These are phyloP conservation scores for Volucella inanis DNA, from an alignment of 2,888 invertebrate species.

Conservation along the genomic window DNA sequence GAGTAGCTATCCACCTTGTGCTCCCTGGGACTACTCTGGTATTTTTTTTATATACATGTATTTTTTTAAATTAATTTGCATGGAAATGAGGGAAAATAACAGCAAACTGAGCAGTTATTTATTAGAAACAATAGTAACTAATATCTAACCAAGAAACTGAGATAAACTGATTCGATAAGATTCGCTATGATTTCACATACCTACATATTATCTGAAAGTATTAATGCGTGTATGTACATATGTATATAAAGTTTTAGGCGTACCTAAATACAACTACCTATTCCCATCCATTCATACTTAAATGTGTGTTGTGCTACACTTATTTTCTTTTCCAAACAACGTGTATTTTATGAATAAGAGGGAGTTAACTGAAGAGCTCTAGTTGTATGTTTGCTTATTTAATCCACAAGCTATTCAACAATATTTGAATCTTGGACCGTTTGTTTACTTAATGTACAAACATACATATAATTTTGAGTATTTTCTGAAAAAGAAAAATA, in stretches of 20 bases:
- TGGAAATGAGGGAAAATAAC: constrained; percentile 56
- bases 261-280: no score
- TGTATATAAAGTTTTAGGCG: no score
- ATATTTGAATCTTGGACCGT: constrained; percentile 48
- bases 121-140: constrained; percentile 55
- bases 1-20: constrained; percentile 32
- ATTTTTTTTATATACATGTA: background rate
- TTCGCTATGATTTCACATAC: constrained; percentile 25
- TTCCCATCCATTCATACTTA: no score
- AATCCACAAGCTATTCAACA: constrained; percentile 62
- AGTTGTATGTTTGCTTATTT: constrained; percentile 54
- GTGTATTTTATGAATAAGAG: constrained; percentile 7
- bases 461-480: constrained; percentile 32
- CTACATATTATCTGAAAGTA: constrained; percentile 12
- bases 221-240: no score
- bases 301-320: background rate
- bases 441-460: constrained; percentile 61
- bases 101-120: constrained; percentile 48
- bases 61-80: constrained; percentile 52
- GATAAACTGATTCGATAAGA: constrained; percentile 51
- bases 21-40: background rate
- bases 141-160: constrained; percentile 46
- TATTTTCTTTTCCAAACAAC: constrained; percentile 19
- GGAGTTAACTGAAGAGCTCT: constrained; percentile 17
- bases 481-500: constrained; percentile 42